A percentile compares a stretch with the other conserved stretches of the same genome.
Conservation (phyloP, 2,888 invertebrate genomes). For the Neoitamus cyanurus region DNA sequence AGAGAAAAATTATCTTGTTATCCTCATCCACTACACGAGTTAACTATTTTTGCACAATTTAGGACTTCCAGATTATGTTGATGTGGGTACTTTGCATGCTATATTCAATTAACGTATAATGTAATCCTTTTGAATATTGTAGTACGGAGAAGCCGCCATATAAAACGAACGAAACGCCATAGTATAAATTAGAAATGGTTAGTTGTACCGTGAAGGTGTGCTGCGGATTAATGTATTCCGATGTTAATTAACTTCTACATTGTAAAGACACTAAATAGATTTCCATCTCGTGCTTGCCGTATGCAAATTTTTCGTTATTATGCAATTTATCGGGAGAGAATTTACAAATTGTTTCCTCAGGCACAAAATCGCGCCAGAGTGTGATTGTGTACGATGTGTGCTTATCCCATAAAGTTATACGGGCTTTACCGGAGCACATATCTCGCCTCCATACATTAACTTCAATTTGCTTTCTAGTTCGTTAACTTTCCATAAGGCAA, state of each 20-base stretch:
- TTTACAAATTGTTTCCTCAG: slow-evolving; percentile 4
- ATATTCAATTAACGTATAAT: background rate
- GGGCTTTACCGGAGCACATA: background rate
- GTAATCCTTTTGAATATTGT: background rate
- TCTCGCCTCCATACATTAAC: slow-evolving; percentile 29
- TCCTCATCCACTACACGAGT: background rate
- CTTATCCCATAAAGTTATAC: background rate
- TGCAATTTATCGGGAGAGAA: background rate
- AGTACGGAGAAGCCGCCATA: background rate
- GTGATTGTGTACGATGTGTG: background rate
- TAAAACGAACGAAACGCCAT: background rate
- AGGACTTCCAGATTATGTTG: background rate
- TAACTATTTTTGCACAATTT: too few relatives aligned
- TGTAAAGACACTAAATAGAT: background rate
- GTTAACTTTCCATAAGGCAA: slow-evolving; percentile 41
- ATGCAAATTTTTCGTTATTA: slow-evolving; percentile 21
- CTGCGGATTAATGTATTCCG: background rate
- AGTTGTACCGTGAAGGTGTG: background rate
- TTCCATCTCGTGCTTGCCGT: background rate
- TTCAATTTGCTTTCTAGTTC: slow-evolving; percentile 38
- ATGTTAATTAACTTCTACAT: background rate
- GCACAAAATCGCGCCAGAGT: background rate
- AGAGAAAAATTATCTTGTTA: too few relatives aligned
- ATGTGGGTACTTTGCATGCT: background rate
- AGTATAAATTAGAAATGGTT: background rate